Evolutionary conservation across 1,140 invertebrate genomes (phyloP), one percentile per base, ranked within the genome.

Genomic region (Tachypleus tridentatus): DNA sequence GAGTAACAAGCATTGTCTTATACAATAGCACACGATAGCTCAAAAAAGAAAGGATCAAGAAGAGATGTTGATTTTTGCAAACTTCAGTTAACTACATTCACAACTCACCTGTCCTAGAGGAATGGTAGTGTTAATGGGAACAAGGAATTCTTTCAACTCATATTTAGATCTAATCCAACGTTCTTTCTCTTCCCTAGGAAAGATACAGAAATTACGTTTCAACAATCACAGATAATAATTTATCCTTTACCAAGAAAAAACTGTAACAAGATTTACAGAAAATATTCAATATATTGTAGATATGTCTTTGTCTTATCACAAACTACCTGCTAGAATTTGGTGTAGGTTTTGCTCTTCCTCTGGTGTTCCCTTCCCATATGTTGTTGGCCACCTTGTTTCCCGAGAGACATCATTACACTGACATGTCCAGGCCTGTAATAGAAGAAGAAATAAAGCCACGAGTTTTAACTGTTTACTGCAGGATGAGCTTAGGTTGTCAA

Each of bases 351-450:
- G 80, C 79, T 69, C 85, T 80, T 8, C 73, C 74, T 67, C 75
- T 76, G 3, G 72, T 70, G 61, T 78, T 78, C 64, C 85, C 85
- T 77, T 98, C 95, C 92, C 93, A 98, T 57, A 98, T 87, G 5
- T 86, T 87, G 77, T 98, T 98, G 0, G 89, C 91, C 67, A 92
- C 77, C 62, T 83, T 81, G 76, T 98, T 98, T 50, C 95, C 95
- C 29, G 71, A 98, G 84, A 0, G 88, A 85, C 71, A 92, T 82
- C 93, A 98, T 96, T 1, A 98, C 92, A 71, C 86, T 87, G 47
- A 96, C 81, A 75, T 95, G 87, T 64, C 92, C 88, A 68, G 89
- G 82, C 49, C 91, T 94, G 77, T 58, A 82, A 81, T 49, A 60
- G 29, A 29, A 1, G 29, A 29, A 29, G 29, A 29, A 29, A 29